Conservation (phyloP, 2,113 vertebrate species). For the Trinectes maculatus region DNA sequence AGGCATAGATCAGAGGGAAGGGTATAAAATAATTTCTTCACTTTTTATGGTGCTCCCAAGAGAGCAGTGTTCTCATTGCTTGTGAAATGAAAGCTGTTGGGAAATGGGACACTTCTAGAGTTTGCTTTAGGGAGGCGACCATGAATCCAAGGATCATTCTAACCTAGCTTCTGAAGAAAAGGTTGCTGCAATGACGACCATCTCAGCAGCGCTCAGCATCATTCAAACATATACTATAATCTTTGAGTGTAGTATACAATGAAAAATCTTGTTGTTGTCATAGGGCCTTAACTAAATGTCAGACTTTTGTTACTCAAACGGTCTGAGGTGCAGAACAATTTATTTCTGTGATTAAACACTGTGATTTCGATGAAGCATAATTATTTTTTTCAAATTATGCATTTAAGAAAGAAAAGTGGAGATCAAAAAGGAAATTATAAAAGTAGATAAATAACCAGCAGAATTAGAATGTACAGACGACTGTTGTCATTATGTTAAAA, state of each 20-base stretch:
- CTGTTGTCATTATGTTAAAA: not conserved
- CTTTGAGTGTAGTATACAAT: no score
- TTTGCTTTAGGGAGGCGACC: not conserved
- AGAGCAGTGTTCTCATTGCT: not conserved
- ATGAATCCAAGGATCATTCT: not conserved
- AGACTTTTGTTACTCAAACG: conserved; percentile 19
- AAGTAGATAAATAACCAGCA: not conserved
- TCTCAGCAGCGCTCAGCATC: not conserved
- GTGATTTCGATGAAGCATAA: no score
- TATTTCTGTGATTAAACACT: no score
- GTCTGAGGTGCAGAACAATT: no score
- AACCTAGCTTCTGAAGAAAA: not conserved
- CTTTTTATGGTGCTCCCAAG: not conserved
- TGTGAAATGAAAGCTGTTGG: not conserved
- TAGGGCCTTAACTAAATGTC: no score
- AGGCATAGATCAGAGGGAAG: not conserved
- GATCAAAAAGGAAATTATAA: not conserved
- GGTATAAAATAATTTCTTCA: not conserved
- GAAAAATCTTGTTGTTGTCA: no score
- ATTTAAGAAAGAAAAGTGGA: not conserved
- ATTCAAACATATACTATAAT: not conserved
- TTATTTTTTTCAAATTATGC: not conserved
- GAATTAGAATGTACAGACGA: not conserved
- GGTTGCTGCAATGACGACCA: not conserved
- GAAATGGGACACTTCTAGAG: not conserved